Base-by-base conservation (phyloP, 2,797 vertebrate species). In the Melanotaenia trifasciata region DNA sequence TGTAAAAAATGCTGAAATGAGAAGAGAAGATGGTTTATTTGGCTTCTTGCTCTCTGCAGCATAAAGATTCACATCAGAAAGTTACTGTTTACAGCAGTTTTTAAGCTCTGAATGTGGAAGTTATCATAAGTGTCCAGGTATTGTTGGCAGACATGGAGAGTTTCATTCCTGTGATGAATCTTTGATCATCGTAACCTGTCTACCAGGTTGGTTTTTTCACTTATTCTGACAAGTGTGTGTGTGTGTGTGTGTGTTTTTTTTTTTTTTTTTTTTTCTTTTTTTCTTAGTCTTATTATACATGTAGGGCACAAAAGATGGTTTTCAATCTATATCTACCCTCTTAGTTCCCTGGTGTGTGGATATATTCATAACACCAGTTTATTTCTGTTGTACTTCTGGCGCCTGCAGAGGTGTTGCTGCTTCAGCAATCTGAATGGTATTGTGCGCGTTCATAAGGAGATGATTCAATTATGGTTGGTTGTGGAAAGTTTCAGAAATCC, bases 401-500 rank as follows among this genome's bases (percentile, higher is more conserved):
- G 32, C 67, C 35, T 50, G 47, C 30, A 16, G 47, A 54, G 58
- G 32, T 65, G 60, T 9, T 38, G 20, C 7, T 50, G 45, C 20
- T 47, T 8, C 20, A 45, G 56, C 12, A 12, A 22, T 38, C 24
- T 32, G 26, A 24, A 57, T 59, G 14, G 64, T 60, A 14, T 28
- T 13, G 51, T 53, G 26, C 14, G 56, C 16, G 6, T 65, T 67
- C 43, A 54, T 5, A 1, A 62, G 7, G 43, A 58, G 0, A 26
- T 30, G 2, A 22, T 22, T 22, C 20, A 38, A 3, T 18, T 14
- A 33, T 64, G 9, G 12, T 59, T 5, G 24, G 58, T 9, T 43
- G 54, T 76, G 83, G 70, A 84, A 89, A 80, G 65, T 83, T 89
- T 26, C 64, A 64, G 85, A 86, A 83, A 87, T 81, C 13, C 30